Percentiles rank a stretch among this genome's conserved stretches.
Evolutionary conservation across 1,140 invertebrate genomes (phyloP).

Genomic region (Formica exsecta): DNA sequence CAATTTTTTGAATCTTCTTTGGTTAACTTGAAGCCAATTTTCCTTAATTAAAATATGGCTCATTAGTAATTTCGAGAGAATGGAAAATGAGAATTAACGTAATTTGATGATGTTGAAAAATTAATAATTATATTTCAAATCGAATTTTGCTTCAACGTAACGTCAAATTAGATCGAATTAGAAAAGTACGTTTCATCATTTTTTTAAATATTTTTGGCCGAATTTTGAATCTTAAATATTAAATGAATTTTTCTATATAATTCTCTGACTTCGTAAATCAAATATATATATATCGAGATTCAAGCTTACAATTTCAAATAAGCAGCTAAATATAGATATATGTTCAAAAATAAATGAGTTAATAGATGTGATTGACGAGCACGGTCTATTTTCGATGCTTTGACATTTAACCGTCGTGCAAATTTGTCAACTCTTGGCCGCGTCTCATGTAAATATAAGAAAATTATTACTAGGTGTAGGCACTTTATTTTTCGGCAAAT

Average conservation of each 20-base stretch:
- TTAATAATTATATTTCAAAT: neutral
- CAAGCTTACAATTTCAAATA: neutral
- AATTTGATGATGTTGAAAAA: neutral
- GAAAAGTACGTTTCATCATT: neutral
- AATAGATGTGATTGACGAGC: slow-evolving; percentile 20
- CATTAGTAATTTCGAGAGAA: neutral
- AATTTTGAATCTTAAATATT: slow-evolving; percentile 2
- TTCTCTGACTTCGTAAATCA: neutral
- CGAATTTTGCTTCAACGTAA: neutral
- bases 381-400: slow-evolving; percentile 19
- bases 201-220: neutral
- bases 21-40: neutral
- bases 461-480: slow-evolving; percentile 17
- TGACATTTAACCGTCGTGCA: slow-evolving; percentile 15
- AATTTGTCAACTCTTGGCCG: slow-evolving; percentile 21
- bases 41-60: neutral
- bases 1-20: no score
- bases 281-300: neutral
- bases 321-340: neutral
- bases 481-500: slow-evolving; percentile 18
- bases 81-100: neutral
- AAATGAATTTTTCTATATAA: neutral
- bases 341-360: slow-evolving; percentile 40
- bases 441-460: slow-evolving; percentile 1
- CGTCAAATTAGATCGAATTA: neutral